These are phyloP conservation scores for Tineola bisselliella DNA, from an alignment of 2,888 invertebrate species.

Conservation along the genomic window DNA sequence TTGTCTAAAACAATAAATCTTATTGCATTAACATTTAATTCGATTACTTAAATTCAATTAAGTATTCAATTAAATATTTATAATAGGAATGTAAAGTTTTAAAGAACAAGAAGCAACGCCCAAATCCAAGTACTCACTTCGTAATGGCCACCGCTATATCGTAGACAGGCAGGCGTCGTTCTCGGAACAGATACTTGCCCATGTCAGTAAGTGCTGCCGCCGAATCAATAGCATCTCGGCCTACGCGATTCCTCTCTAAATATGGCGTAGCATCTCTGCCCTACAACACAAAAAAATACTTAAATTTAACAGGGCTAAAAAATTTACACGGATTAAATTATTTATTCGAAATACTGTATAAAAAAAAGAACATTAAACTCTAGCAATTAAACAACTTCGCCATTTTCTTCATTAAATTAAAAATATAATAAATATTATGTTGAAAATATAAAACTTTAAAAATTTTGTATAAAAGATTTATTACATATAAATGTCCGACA, in stretches of 20 bases:
- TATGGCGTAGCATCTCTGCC: constrained; percentile 95
- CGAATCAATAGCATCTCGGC: constrained; percentile 93
- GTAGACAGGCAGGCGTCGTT: constrained; percentile 92
- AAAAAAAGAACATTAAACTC: too few relatives aligned
- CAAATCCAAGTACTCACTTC: constrained; percentile 76
- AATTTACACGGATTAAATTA: too few relatives aligned
- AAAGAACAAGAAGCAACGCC: too few relatives aligned
- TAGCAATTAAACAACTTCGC: too few relatives aligned
- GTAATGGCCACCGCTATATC: constrained; percentile 96
- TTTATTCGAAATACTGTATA: too few relatives aligned
- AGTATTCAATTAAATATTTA: neutral
- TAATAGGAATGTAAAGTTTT: neutral
- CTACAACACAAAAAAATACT: constrained; percentile 50
- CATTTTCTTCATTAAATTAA: too few relatives aligned
- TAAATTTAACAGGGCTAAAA: too few relatives aligned
- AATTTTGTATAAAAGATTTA: neutral
- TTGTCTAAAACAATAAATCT: neutral
- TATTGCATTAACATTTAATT: neutral
- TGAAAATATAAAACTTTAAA: neutral
- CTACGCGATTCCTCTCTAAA: constrained; percentile 91
- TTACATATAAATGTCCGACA: constrained; percentile 1
- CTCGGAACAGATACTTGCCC: constrained; percentile 96
- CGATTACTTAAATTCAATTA: neutral
- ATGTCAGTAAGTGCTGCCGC: constrained; percentile 95
- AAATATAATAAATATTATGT: too few relatives aligned